Conservation (phyloP, 2,888 invertebrate species). For the Amitus sp. region DNA sequence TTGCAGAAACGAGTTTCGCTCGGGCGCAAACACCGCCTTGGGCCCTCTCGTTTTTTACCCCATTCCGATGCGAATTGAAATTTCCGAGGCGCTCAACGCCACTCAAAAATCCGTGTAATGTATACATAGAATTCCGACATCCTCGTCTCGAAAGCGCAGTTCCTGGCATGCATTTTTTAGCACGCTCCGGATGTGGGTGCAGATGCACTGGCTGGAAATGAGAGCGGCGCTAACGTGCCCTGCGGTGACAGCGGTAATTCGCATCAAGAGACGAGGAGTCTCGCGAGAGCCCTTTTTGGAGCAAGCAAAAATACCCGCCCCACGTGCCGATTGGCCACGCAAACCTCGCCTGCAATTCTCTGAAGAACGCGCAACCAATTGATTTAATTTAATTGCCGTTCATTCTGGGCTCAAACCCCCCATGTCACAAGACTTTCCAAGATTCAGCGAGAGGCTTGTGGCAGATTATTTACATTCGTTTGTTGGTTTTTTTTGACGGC, state of each 20-base stretch:
- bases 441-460: too few species aligned
- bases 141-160: constrained; percentile 1
- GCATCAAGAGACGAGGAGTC: neutral
- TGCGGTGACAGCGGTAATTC: constrained; percentile 5
- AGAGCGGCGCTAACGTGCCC: neutral
- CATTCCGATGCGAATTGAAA: constrained; percentile 3
- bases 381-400: too few species aligned
- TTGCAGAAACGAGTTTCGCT: too few species aligned
- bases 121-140: neutral
- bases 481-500: too few species aligned
- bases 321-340: neutral
- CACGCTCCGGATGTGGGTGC: neutral
- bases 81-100: neutral
- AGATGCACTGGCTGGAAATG: constrained; percentile 2
- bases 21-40: neutral
- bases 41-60: constrained; percentile 1
- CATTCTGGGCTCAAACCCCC: too few species aligned
- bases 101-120: neutral
- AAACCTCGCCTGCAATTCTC: neutral
- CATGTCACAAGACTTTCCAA: too few species aligned
- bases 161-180: neutral
- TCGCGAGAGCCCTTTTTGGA: neutral
- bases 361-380: too few species aligned
- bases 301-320: constrained; percentile 2
- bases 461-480: too few species aligned